phyloP scores from a whole-genome alignment of 2,888 invertebrate species.

The Epiblema foenella region DNA sequence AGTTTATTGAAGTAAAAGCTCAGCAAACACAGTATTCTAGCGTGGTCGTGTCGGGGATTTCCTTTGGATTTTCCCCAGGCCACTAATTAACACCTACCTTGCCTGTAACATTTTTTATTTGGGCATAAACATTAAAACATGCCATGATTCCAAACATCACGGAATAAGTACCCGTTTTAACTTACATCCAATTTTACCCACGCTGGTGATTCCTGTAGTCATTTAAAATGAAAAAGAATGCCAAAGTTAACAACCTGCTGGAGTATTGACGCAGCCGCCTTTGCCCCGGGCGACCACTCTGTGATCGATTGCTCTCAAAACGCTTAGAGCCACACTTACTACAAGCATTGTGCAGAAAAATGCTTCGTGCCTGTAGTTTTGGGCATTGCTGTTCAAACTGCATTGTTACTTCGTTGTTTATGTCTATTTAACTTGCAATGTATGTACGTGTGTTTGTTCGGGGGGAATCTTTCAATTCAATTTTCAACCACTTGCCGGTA shows the following conservation, averaged over 20 bases:
- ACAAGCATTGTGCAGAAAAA: constrained; percentile 47
- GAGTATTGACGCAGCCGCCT: constrained; percentile 45
- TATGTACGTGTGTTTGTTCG: too few relatives aligned
- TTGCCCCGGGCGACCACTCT: constrained; percentile 47
- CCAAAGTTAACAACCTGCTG: constrained; percentile 40
- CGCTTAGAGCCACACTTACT: constrained; percentile 51
- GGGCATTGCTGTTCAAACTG: constrained; percentile 37
- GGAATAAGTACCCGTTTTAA: neutral
- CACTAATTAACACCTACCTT: too few relatives aligned
- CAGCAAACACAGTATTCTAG: too few relatives aligned
- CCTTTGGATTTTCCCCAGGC: too few relatives aligned
- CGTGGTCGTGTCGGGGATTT: too few relatives aligned
- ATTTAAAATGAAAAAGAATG: constrained; percentile 25
- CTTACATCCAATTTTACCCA: neutral
- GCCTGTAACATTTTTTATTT: too few relatives aligned
- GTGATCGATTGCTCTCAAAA: constrained; percentile 57
- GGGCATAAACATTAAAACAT: too few relatives aligned
- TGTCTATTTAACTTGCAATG: too few relatives aligned
- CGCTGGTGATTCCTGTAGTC: neutral
- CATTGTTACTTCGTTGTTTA: neutral
- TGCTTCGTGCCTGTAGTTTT: constrained; percentile 29
- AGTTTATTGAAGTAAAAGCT: too few relatives aligned
- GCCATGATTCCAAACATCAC: neutral
- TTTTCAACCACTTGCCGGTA: too few relatives aligned
- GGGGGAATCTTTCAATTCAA: too few relatives aligned